Evolutionary conservation across 2,888 invertebrate genomes (phyloP), one percentile per base, ranked within the genome.

Genomic region (Erebia ligea): DNA sequence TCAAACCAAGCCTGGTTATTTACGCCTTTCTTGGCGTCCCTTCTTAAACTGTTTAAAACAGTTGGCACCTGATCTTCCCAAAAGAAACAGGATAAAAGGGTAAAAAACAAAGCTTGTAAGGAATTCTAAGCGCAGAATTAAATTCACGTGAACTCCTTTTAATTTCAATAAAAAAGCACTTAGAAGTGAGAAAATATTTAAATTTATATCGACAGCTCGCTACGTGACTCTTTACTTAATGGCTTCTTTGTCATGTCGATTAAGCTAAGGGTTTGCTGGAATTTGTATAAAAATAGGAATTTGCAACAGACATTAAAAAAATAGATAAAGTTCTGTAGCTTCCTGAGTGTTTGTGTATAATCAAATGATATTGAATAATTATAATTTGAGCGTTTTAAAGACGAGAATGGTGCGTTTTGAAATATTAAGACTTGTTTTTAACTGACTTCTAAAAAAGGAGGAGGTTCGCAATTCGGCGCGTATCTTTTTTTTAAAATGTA

Each of bases 191-290:
- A 65, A 68, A 73, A 73, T 72, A 73, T 72, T 76, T 72, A 69
- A 75, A 73, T 75, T 75, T 73, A 75, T 70, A 70, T 73, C 73
- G 73, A 73, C 76, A 73, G 71, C 69, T 74, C 34, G 34, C 72
- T 74, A 76, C 76, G 77, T 77, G 78, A 77, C 74, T 71, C 63
- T 75, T 75, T 71, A 68, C 67, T 62, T 74, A 75, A 74, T 73
- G 68, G 73, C 65, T 73, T 66, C 70, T 75, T 76, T 76, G 69
- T 79, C 65, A 13, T 21, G n/a, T 54, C 45, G 52, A 59, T 65
- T 34, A 68, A 73, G 76, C 71, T 73, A 34, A 48, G 58, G 21
- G 58, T 48, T 45, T 25, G 48, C 10, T 64, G 25, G 52, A 64
- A 64, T 25, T n/a, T 13, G 19, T 40, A 42, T 17, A 42, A 61